Percentiles rank a stretch among this genome's conserved stretches.
These are phyloP conservation scores for Crioceris asparagi DNA, from an alignment of 2,888 invertebrate species.

Conservation along the genomic window DNA sequence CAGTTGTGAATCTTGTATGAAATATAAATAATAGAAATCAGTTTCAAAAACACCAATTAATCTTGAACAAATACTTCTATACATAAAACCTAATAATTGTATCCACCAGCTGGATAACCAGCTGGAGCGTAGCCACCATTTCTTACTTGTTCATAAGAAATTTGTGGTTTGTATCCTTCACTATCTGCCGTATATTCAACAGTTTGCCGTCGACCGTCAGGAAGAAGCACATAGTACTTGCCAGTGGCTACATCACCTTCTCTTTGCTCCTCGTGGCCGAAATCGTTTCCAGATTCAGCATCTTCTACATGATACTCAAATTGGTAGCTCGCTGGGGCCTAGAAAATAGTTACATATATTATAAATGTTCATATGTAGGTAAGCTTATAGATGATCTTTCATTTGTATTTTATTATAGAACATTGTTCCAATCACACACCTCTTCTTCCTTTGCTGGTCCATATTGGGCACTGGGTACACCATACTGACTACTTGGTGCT, in stretches of 20 bases:
- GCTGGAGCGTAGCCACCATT: conserved; percentile 17
- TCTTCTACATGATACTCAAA: conserved; percentile 58
- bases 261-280: conserved; percentile 55
- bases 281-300: conserved; percentile 54
- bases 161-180: conserved; percentile 54
- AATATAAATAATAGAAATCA: too few species aligned
- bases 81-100: too few species aligned
- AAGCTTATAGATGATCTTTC: too few species aligned
- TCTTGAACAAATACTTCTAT: too few species aligned
- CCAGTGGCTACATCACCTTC: conserved; percentile 57
- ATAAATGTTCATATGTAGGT: too few species aligned
- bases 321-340: conserved; percentile 47
- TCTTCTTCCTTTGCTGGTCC: too few species aligned
- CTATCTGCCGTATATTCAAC: conserved; percentile 56
- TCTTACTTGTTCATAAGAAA: conserved; percentile 45
- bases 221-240: conserved; percentile 56
- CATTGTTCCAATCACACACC: too few species aligned
- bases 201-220: conserved; percentile 55
- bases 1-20: too few species aligned
- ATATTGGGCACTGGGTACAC: too few species aligned
- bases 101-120: conserved; percentile 25
- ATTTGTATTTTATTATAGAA: too few species aligned
- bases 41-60: too few species aligned
- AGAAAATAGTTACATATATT: conserved; percentile 6
- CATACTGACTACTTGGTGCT: conserved; percentile 20